These are phyloP conservation scores for Calidris pygmaea DNA, from an alignment of 2,113 vertebrate species.

Conservation along the genomic window DNA sequence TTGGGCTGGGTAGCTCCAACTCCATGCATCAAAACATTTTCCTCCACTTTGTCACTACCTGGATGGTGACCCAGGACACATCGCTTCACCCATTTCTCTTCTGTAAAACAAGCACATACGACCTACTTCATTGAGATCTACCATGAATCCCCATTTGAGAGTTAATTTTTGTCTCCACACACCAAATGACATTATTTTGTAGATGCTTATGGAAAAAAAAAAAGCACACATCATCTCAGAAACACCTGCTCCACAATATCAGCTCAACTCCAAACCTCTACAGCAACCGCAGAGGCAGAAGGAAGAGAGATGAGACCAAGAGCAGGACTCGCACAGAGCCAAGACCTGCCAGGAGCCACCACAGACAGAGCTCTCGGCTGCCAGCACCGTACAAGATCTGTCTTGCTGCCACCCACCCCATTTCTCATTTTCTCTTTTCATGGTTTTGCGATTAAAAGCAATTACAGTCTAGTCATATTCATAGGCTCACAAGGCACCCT, in stretches of 20 bases:
- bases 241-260: background rate
- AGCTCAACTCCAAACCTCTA: background rate
- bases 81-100: background rate
- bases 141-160: background rate
- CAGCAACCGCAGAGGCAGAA: background rate
- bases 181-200: accelerated
- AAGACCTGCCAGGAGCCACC: background rate
- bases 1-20: background rate
- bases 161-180: accelerated
- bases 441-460: background rate
- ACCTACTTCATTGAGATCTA: background rate
- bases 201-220: background rate
- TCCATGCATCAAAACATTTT: background rate
- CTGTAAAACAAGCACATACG: accelerated
- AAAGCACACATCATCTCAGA: background rate
- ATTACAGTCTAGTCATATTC: background rate
- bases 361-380: background rate
- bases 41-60: background rate
- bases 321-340: background rate
- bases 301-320: background rate
- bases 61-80: background rate
- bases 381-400: background rate
- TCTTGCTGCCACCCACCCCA: background rate
- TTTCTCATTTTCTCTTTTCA: background rate
- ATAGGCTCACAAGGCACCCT: background rate